Conservation (phyloP, 2,113 vertebrate species). For the Macquaria ambigua region DNA sequence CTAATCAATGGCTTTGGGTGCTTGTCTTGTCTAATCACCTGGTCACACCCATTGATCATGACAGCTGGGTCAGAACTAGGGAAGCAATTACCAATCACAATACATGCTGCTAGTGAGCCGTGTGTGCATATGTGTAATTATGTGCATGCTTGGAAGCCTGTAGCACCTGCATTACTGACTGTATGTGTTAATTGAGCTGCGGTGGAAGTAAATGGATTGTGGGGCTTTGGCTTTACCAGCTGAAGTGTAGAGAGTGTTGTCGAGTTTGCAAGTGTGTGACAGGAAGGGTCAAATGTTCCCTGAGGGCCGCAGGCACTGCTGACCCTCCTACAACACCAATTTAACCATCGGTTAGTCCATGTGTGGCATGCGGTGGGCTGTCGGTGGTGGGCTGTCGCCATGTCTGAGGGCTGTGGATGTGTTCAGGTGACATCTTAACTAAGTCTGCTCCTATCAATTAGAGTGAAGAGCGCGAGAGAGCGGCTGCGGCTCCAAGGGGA, state of each 20-base stretch:
- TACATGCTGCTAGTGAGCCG: not conserved
- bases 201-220: slow-evolving; percentile 52
- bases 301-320: slow-evolving; percentile 48
- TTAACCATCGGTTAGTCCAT: slow-evolving; percentile 71
- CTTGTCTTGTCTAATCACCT: slow-evolving; percentile 78
- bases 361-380: slow-evolving; percentile 55
- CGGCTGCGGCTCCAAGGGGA: slow-evolving; percentile 28
- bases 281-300: slow-evolving; percentile 76
- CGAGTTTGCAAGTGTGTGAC: slow-evolving; percentile 64
- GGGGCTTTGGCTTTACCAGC: slow-evolving; percentile 27
- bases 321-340: slow-evolving; percentile 81
- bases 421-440: slow-evolving; percentile 84
- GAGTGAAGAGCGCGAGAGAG: slow-evolving; percentile 50
- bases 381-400: slow-evolving; percentile 68
- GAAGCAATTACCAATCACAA: slow-evolving; percentile 72
- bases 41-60: slow-evolving; percentile 74
- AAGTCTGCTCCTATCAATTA: slow-evolving; percentile 84
- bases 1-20: slow-evolving; percentile 75
- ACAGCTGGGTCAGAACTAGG: slow-evolving; percentile 61
- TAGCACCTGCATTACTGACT: slow-evolving; percentile 35
- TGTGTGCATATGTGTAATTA: slow-evolving; percentile 55
- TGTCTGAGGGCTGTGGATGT: slow-evolving; percentile 66
- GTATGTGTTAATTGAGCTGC: slow-evolving; percentile 68
- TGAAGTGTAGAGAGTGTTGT: slow-evolving; percentile 39
- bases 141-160: slow-evolving; percentile 45